Evolutionary conservation across 2,888 invertebrate genomes (phyloP), one percentile per base, ranked within the genome.

Genomic region (Cheiracanthium punctorium): DNA sequence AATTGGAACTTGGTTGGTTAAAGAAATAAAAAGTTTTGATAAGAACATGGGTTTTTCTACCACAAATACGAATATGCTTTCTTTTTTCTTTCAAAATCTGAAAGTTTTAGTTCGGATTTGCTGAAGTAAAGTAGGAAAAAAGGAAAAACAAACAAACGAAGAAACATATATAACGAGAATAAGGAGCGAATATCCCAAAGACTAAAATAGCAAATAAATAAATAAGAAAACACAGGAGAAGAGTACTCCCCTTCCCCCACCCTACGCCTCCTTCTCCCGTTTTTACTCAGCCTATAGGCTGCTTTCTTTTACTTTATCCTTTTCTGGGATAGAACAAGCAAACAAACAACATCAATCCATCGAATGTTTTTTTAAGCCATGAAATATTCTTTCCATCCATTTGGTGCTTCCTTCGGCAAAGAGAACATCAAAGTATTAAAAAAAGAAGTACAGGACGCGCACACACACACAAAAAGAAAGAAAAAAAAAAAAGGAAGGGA

Each of bases 361-460:
- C 84, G 79, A 84, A 79, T 79, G 84, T 79, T 79, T 85, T 84
- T 85, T 85, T 85, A 85, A 85, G 84, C 79, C 84, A 85, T 85
- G 84, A 85, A 85, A 85, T 79, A 85, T 85, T 85, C 79, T 74
- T 74, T 79, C 73, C 52, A 84, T 77, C 82, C 77, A 84, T 84
- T 84, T 84, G 82, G 67, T 67, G 76, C 76, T 76, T 80, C 75
- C 65, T 76, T 48, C 64, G 65, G 75, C 74, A 72, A 69, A 71
- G 74, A 32, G 79, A 79, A 80, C 79, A 79, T 79, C 79, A 67
- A 58, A 37, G 79, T 76, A 74, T 67, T 72, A 72, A 58, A 33
- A 52, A 48, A 58, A 48, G n/a, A 48, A 58, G n/a, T 58, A 2
- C 24, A 5, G 58, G 58, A 20, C 58, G 58, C 58, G 24, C 58